Percentiles rank a stretch among this genome's conserved stretches.
These are phyloP conservation scores for Pagetopsis macropterus DNA, from an alignment of 2,797 vertebrate species.

Conservation along the genomic window DNA sequence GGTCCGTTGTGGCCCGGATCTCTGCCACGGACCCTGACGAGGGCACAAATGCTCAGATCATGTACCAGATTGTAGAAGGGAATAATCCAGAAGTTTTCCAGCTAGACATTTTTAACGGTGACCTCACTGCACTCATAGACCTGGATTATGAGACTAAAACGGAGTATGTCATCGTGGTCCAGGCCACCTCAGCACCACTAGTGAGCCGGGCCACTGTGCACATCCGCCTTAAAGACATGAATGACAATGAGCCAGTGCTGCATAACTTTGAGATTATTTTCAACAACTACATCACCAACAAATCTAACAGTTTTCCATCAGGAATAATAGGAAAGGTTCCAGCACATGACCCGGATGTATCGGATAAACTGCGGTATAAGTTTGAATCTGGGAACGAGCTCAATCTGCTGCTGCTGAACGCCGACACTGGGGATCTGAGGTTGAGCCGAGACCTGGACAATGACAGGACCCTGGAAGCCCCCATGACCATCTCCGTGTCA, in stretches of 20 bases:
- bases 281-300: constrained; percentile 98
- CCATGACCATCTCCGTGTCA: constrained; percentile 94
- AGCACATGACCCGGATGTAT: constrained; percentile 94
- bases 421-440: constrained; percentile 91
- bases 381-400: constrained; percentile 96
- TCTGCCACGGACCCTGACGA: constrained; percentile 92
- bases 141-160: constrained; percentile 94
- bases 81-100: constrained; percentile 96
- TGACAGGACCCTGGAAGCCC: constrained; percentile 93
- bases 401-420: constrained; percentile 89
- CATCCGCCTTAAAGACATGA: constrained; percentile 91
- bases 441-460: constrained; percentile 94
- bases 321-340: constrained; percentile 96
- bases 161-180: constrained; percentile 95
- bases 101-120: constrained; percentile 93
- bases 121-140: constrained; percentile 91
- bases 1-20: constrained; percentile 92
- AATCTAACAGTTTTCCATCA: constrained; percentile 95
- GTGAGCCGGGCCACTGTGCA: constrained; percentile 95
- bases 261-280: constrained; percentile 98
- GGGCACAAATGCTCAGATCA: constrained; percentile 96
- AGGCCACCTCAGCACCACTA: constrained; percentile 96
- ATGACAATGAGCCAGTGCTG: constrained; percentile 92
- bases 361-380: constrained; percentile 91
- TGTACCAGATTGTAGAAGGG: constrained; percentile 98